These are phyloP conservation scores for Mantis religiosa DNA, from an alignment of 2,888 invertebrate genomes.

Conservation along the genomic window DNA sequence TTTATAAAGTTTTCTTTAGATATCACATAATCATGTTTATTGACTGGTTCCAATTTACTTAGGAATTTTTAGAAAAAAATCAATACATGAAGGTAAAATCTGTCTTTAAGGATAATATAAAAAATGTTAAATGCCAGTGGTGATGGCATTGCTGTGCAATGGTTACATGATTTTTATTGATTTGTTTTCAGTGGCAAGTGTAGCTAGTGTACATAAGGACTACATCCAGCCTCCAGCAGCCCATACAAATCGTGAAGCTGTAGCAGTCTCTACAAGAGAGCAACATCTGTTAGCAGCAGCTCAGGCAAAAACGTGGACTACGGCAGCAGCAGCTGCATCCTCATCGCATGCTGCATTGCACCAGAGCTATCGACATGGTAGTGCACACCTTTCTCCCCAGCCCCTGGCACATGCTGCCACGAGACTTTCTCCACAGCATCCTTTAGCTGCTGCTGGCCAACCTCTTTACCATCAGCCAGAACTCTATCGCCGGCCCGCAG, in stretches of 20 bases:
- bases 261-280: constrained; percentile 32
- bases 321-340: constrained; percentile 36
- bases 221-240: constrained; percentile 58
- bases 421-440: constrained; percentile 52
- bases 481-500: constrained; percentile 62
- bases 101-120: no score
- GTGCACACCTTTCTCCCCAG: constrained; percentile 51
- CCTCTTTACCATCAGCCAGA: constrained; percentile 61
- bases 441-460: constrained; percentile 51
- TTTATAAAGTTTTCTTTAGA: no score
- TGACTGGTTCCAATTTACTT: no score
- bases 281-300: constrained; percentile 56
- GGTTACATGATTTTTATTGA: background rate
- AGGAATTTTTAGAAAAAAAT: no score
- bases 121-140: no score
- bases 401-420: constrained; percentile 44
- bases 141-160: no score
- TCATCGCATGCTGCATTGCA: constrained; percentile 43
- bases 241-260: constrained; percentile 53
- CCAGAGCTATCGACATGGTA: constrained; percentile 43
- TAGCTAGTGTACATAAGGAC: constrained; percentile 51
- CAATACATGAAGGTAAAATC: no score
- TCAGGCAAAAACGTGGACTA: constrained; percentile 33
- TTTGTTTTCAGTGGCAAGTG: constrained; percentile 36
- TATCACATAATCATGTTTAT: no score